Evolutionary conservation across 2,797 vertebrate genomes (phyloP).

Genomic region (Hirundo rustica): DNA sequence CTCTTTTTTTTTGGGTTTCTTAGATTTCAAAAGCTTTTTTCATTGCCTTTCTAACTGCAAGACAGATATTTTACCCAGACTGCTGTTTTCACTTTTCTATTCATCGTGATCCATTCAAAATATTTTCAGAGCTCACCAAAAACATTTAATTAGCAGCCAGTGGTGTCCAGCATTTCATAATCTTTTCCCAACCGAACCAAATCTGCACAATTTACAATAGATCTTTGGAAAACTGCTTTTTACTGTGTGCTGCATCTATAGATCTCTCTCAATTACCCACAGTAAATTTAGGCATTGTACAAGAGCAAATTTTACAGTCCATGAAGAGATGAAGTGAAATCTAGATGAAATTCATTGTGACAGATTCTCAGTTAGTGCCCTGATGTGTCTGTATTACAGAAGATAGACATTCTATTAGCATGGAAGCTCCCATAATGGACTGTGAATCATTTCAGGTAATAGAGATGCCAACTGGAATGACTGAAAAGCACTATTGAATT

Average conservation of each 20-base stretch:
- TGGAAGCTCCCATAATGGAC: constrained; percentile 86
- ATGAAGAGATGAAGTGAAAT: constrained; percentile 86
- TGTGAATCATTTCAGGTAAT: constrained; percentile 93
- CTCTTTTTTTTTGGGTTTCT: background rate
- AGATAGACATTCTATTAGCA: constrained; percentile 95
- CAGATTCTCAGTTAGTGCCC: constrained; percentile 84
- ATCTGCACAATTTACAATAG: constrained; percentile 75
- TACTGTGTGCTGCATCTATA: constrained; percentile 75
- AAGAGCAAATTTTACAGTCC: constrained; percentile 86
- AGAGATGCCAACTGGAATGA: constrained; percentile 89
- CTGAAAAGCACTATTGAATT: constrained; percentile 86
- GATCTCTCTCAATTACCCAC: constrained; percentile 85
- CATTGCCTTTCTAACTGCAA: constrained; percentile 48
- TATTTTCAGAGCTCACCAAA: constrained; percentile 61
- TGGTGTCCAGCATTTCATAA: constrained; percentile 48
- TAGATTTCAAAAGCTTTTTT: constrained; percentile 38
- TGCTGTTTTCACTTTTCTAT: constrained; percentile 51
- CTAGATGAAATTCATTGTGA: constrained; percentile 87
- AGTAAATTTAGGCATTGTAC: constrained; percentile 84
- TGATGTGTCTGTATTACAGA: constrained; percentile 92
- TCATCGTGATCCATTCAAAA: constrained; percentile 16
- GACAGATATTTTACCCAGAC: constrained; percentile 32
- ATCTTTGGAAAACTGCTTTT: constrained; percentile 73
- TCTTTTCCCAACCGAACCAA: constrained; percentile 67
- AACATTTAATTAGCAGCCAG: constrained; percentile 71